phyloP scores from a whole-genome alignment of 2,888 invertebrate species.

The Therioaphis trifolii region DNA sequence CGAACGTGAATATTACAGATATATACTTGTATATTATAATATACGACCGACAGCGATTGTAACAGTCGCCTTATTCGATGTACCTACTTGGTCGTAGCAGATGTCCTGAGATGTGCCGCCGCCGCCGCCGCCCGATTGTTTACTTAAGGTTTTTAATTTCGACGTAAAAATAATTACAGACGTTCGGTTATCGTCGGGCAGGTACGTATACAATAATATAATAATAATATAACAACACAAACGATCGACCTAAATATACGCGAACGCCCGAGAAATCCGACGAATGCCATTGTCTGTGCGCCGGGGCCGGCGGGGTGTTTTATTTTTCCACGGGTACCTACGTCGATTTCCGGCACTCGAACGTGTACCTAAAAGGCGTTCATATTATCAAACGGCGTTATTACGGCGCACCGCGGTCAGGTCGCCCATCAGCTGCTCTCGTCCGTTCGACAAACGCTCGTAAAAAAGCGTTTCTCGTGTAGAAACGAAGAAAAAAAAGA shows the following conservation, averaged over 20 bases:
- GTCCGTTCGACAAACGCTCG: constrained; percentile 6
- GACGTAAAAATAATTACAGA: too few relatives aligned
- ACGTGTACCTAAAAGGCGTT: neutral
- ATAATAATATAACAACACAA: too few relatives aligned
- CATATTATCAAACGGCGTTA: neutral
- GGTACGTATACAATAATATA: too few relatives aligned
- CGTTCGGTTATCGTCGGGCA: neutral
- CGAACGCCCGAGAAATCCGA: neutral
- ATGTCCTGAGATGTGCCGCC: too few relatives aligned
- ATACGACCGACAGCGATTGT: too few relatives aligned
- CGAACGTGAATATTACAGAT: too few relatives aligned
- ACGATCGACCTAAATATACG: neutral
- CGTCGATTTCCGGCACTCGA: constrained; percentile 27
- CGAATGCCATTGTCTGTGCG: constrained; percentile 7
- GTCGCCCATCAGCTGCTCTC: too few relatives aligned
- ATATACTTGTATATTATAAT: too few relatives aligned
- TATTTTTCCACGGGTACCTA: neutral
- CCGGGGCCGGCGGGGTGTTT: neutral
- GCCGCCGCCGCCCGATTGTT: neutral
- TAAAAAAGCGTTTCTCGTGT: too few relatives aligned
- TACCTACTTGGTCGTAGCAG: too few relatives aligned
- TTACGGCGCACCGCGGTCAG: neutral
- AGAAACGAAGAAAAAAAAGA: too few relatives aligned
- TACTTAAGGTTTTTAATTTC: neutral
- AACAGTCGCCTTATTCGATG: too few relatives aligned